A percentile compares a stretch with the other conserved stretches of the same genome.
Conservation (phyloP, 1,140 invertebrate genomes). For the Argopecten irradians region DNA sequence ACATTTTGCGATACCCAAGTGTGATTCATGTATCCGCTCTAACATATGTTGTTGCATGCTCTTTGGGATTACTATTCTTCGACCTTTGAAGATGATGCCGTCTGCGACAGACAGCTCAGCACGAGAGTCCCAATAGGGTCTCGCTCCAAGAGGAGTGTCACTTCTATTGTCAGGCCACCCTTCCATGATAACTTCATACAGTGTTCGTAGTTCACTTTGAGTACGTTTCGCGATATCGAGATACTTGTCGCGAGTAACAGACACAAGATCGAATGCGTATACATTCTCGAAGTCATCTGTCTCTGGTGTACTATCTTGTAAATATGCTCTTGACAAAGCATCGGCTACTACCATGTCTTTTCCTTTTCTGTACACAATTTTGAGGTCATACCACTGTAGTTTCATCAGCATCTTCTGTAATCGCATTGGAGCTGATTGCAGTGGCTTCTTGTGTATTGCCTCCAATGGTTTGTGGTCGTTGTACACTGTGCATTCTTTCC, state of each 20-base stretch:
- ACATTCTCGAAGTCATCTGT: too few species aligned
- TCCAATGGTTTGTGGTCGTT: conserved; percentile 74
- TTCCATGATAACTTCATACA: neutral
- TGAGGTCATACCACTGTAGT: too few species aligned
- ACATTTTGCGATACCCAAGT: conserved; percentile 64
- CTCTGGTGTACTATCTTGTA: too few species aligned
- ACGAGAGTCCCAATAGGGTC: conserved; percentile 28
- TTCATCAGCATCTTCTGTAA: too few species aligned
- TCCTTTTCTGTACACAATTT: too few species aligned
- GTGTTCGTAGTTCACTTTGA: too few species aligned
- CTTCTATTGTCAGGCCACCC: conserved; percentile 32
- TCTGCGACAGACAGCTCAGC: conserved; percentile 25
- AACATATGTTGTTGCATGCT: conserved; percentile 63
- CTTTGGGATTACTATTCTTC: neutral
- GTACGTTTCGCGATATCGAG: too few species aligned
- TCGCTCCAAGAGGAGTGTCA: neutral
- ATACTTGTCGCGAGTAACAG: too few species aligned
- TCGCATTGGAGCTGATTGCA: neutral
- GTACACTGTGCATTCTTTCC: conserved; percentile 60
- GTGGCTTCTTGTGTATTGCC: conserved; percentile 36
- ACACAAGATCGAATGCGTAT: too few species aligned
- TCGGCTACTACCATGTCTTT: too few species aligned
- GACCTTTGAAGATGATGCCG: conserved; percentile 30
- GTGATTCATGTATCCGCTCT: conserved; percentile 62
- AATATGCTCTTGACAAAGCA: too few species aligned